A percentile compares a stretch with the other conserved stretches of the same genome.
These are phyloP conservation scores for Colostygia pectinataria DNA, from an alignment of 2,888 invertebrate species.

Conservation along the genomic window DNA sequence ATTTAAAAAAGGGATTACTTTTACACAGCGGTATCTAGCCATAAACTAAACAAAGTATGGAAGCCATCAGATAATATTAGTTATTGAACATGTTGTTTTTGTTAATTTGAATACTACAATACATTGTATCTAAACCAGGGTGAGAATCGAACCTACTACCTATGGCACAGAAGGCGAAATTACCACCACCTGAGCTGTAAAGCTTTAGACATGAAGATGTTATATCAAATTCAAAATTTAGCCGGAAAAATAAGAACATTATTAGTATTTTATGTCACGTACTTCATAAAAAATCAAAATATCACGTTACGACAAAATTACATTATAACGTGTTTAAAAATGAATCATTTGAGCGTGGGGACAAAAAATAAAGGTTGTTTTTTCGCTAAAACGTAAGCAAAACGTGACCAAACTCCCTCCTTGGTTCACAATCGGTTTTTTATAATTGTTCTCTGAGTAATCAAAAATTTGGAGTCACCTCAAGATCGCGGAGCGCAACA, in stretches of 20 bases:
- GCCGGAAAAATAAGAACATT: background rate
- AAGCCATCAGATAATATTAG: too few species aligned
- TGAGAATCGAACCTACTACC: too few species aligned
- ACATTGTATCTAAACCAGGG: too few species aligned
- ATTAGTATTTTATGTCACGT: constrained; percentile 4
- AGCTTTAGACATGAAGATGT: too few species aligned
- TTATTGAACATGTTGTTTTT: too few species aligned
- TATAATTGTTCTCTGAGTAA: constrained; percentile 45
- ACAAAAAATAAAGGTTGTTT: constrained; percentile 33
- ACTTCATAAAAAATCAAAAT: constrained; percentile 13
- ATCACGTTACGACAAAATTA: constrained; percentile 14
- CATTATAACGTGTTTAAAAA: constrained; percentile 28
- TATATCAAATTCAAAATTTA: too few species aligned
- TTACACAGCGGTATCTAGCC: too few species aligned
- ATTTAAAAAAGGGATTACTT: too few species aligned
- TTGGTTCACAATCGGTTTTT: constrained; percentile 38
- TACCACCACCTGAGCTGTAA: too few species aligned
- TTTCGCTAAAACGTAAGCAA: constrained; percentile 32
- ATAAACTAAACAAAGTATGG: too few species aligned
- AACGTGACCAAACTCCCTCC: constrained; percentile 35
- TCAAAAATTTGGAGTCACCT: constrained; percentile 52
- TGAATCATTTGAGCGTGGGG: constrained; percentile 26
- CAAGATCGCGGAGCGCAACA: constrained; percentile 43
- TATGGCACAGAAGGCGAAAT: too few species aligned
- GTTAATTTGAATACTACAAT: too few species aligned